These are phyloP conservation scores for Gulo gulo DNA, from an alignment of 2,113 vertebrate species.

Conservation along the genomic window DNA sequence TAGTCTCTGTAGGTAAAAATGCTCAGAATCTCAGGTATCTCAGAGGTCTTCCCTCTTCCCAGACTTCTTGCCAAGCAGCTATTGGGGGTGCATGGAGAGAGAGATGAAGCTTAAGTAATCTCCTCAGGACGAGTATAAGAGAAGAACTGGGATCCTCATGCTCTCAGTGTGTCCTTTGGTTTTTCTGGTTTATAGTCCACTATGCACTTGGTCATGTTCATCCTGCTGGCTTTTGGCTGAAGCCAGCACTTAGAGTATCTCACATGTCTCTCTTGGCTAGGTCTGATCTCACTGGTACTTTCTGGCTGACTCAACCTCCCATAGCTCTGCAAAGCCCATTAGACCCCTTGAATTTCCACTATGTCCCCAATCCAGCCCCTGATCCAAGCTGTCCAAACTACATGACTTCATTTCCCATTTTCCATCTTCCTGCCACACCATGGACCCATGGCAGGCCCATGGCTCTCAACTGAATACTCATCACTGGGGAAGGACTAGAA, in stretches of 20 bases:
- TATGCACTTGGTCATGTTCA: background rate
- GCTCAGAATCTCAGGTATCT: background rate
- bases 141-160: background rate
- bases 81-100: background rate
- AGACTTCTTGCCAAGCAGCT: background rate
- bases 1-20: background rate
- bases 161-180: background rate
- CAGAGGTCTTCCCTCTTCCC: background rate
- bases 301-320: background rate
- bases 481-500: background rate
- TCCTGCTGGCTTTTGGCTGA: background rate
- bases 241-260: background rate
- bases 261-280: background rate
- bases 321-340: background rate
- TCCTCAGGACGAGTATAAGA: background rate
- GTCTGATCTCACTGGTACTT: background rate
- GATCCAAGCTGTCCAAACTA: background rate
- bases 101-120: background rate
- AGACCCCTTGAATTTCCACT: background rate
- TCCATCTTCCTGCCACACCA: background rate
- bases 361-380: background rate
- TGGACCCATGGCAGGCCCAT: background rate
- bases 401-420: background rate
- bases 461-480: background rate
- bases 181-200: background rate